Evolutionary conservation across 2,113 vertebrate species (phyloP).

Genomic region (Oplegnathus fasciatus): DNA sequence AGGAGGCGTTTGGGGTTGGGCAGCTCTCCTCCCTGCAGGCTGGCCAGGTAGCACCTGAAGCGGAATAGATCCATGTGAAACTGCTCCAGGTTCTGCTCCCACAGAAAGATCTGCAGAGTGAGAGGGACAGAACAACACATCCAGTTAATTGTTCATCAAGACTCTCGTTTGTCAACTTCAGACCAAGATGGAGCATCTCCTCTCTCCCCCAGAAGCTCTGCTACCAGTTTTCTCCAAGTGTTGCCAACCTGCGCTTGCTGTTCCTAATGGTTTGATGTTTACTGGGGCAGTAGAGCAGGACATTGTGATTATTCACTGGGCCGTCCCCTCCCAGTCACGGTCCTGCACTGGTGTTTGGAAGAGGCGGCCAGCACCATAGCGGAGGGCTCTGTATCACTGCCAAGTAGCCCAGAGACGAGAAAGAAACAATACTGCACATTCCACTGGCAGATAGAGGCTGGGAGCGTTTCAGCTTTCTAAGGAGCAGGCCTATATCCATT

Average conservation of each 20-base stretch:
- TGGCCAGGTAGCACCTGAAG: slow-evolving; percentile 94
- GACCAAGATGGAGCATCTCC: slow-evolving; percentile 21
- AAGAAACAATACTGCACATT: slow-evolving; percentile 78
- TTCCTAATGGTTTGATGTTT: slow-evolving; percentile 61
- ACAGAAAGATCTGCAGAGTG: slow-evolving; percentile 90
- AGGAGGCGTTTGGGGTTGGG: slow-evolving; percentile 96
- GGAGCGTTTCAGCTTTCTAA: slow-evolving; percentile 62
- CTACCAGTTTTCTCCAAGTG: slow-evolving; percentile 25
- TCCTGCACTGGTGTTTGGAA: slow-evolving; percentile 64
- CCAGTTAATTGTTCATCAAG: slow-evolving; percentile 29
- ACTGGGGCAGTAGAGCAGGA: slow-evolving; percentile 71
- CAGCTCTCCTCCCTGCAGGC: slow-evolving; percentile 95
- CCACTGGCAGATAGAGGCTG: slow-evolving; percentile 74
- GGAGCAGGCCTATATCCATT: slow-evolving; percentile 71
- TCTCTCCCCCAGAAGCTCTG: slow-evolving; percentile 13
- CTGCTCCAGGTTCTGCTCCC: slow-evolving; percentile 98
- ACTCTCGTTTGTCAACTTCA: slow-evolving; percentile 31
- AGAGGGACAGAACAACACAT: slow-evolving; percentile 26
- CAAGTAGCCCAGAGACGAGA: slow-evolving; percentile 73
- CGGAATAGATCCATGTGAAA: slow-evolving; percentile 98
- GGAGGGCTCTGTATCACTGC: slow-evolving; percentile 65
- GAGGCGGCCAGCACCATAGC: slow-evolving; percentile 29
- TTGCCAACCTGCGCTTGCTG: slow-evolving; percentile 46
- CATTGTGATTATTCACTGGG: slow-evolving; percentile 69
- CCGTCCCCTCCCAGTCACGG: slow-evolving; percentile 65